These are phyloP conservation scores for Podarcis siculus DNA, from an alignment of 2,797 vertebrate species.

Conservation along the genomic window DNA sequence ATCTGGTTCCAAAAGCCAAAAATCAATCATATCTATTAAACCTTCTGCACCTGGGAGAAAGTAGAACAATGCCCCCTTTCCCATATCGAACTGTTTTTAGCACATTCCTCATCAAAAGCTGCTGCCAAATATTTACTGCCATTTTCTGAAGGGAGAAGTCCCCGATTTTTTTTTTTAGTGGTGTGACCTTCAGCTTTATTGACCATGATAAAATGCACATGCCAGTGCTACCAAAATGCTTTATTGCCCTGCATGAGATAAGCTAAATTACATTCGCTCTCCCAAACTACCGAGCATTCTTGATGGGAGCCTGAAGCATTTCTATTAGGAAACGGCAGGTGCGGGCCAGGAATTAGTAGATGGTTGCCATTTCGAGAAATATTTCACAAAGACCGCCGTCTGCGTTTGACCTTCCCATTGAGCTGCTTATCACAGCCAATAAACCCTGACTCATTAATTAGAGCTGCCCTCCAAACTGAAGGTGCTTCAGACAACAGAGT, in stretches of 20 bases:
- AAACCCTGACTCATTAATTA: conserved; percentile 68
- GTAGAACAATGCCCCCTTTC: background rate
- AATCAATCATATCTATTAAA: background rate
- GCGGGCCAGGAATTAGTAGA: conserved; percentile 39
- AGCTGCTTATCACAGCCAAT: conserved; percentile 55
- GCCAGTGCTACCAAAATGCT: background rate
- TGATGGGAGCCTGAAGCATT: conserved; percentile 28
- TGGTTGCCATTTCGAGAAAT: conserved; percentile 41
- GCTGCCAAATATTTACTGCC: background rate
- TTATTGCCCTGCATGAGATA: conserved; percentile 6
- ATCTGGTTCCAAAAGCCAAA: background rate
- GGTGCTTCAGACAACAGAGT: conserved; percentile 46
- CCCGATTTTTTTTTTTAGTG: background rate
- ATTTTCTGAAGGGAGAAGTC: conserved; percentile 6
- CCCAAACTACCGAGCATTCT: background rate
- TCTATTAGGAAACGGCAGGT: conserved; percentile 30
- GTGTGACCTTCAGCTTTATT: conserved; percentile 27
- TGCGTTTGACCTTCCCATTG: conserved; percentile 40
- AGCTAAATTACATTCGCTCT: conserved; percentile 26
- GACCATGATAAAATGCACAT: background rate
- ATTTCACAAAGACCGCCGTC: conserved; percentile 58
- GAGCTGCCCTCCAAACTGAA: conserved; percentile 52
- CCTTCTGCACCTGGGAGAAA: background rate
- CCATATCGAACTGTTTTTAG: background rate
- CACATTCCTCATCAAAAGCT: conserved; percentile 19